phyloP scores from a whole-genome alignment of 2,113 vertebrate genomes.

The Alosa alosa region DNA sequence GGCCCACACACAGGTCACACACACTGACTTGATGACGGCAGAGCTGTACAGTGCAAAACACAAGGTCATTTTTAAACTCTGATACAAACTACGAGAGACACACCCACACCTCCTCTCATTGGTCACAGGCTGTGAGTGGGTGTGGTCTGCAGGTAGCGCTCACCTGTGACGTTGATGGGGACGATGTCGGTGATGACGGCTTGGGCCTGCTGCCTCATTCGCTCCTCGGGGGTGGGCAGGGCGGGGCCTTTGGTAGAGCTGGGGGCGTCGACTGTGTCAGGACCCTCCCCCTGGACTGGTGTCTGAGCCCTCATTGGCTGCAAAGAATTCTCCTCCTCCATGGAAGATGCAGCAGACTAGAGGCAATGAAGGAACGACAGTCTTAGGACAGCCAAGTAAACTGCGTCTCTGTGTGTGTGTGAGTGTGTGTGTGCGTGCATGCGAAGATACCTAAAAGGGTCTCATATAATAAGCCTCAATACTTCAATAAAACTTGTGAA shows the following conservation, averaged over 20 bases:
- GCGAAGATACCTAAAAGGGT: no score
- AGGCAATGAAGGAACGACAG: slow-evolving; percentile 34
- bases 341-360: slow-evolving; percentile 79
- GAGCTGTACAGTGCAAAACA: not conserved
- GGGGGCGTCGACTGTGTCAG: slow-evolving; percentile 78
- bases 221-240: slow-evolving; percentile 94
- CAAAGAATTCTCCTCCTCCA: slow-evolving; percentile 83
- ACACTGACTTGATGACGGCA: not conserved
- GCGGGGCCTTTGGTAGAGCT: slow-evolving; percentile 78
- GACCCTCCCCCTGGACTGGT: slow-evolving; percentile 70
- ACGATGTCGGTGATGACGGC: slow-evolving; percentile 88
- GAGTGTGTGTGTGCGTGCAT: not conserved
- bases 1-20: not conserved
- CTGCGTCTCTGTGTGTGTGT: not conserved
- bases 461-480: no score
- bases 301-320: slow-evolving; percentile 79
- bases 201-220: slow-evolving; percentile 89
- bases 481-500: no score
- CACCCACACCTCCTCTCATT: not conserved
- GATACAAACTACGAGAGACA: no score
- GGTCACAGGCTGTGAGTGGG: not conserved
- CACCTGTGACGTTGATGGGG: slow-evolving; percentile 95
- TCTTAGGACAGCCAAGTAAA: not conserved
- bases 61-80: not conserved
- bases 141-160: slow-evolving; percentile 25